Evolutionary conservation across 1,140 invertebrate species (phyloP), one percentile per base, ranked within the genome.

Genomic region (Drosophila varians): DNA sequence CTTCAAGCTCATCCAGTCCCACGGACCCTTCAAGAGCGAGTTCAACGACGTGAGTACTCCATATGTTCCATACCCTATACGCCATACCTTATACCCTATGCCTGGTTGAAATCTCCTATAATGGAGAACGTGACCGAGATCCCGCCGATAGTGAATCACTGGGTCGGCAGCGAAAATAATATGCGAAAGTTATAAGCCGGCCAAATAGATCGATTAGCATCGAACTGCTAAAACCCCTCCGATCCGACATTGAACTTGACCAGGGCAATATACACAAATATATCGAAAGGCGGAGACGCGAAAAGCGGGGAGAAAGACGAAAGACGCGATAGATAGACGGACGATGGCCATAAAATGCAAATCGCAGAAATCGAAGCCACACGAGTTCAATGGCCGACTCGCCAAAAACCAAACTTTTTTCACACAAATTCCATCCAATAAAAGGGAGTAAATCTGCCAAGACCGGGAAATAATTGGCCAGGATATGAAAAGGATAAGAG

Each of bases 1-100:
- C 12, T 92, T 94, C 68, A 91, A 92, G 23, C 78, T 94, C n/a
- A 57, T 94, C 5, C 93, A 94, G 62, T 93, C 94, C 3, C 93
- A 94, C 72, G 93, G 93, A 42, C 92, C 93, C n/a, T 94, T 94
- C 72, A 92, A 91, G 53, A 94, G 93, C 86, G 93, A 94, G 65
- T 89, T 94, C 52, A 92, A 92, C 54, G 94, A 95, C 78, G 94
- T 94, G 90, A 94, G 94, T 94, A 57, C 7, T 14, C 26, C 6
- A 19, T 34, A 23, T 0, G n/a, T n/a, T 36, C 12, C 1, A 16
- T 53, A 18, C 12, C 2, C 4, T 18, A 42, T 11, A n/a, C n/a
- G n/a, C n/a, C n/a, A n/a, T n/a, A n/a, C n/a, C n/a, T n/a, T n/a
- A 5, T 11, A 7, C 14, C 18, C 14, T 16, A 16, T 16, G 12